Percentiles rank a stretch among this genome's conserved stretches.
Conservation (phyloP, 64 coral and sea anemone species). For the Porites australiensis region DNA sequence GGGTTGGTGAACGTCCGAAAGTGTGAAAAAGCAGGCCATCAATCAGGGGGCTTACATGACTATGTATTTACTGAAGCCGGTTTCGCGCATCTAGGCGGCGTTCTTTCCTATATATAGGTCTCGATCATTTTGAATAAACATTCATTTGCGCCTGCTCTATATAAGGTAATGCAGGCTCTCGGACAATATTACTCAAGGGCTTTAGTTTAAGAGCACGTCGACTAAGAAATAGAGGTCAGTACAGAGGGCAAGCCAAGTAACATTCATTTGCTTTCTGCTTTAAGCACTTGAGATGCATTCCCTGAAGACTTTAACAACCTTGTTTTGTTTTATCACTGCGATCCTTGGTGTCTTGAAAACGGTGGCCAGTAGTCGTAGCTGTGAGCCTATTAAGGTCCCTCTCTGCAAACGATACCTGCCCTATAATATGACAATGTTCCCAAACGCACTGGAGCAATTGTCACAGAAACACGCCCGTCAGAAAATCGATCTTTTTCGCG, state of each 20-base stretch:
- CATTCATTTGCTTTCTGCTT: neutral
- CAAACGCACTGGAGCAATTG: conserved; percentile 32
- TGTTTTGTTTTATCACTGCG: neutral
- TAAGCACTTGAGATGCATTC: neutral
- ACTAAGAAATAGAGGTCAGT: neutral
- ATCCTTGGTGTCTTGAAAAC: neutral
- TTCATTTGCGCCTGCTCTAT: neutral
- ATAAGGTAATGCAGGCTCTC: neutral
- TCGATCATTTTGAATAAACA: conserved; percentile 18
- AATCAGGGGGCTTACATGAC: neutral
- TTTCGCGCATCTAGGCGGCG: neutral
- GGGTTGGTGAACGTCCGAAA: neutral
- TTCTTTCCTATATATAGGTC: neutral
- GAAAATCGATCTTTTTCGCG: conserved; percentile 19
- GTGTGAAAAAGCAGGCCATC: neutral
- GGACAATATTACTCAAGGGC: conserved; percentile 24
- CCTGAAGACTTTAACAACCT: neutral
- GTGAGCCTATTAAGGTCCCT: conserved; percentile 36
- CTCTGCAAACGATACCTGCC: conserved; percentile 11
- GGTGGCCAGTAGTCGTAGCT: neutral
- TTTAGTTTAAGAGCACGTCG: conserved; percentile 44
- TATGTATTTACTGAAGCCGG: neutral
- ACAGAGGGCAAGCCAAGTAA: neutral
- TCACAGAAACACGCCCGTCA: conserved; percentile 8
- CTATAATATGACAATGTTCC: conserved; percentile 55